These are phyloP conservation scores for Onthophagus taurus DNA, from an alignment of 1,140 invertebrate species.

Conservation along the genomic window DNA sequence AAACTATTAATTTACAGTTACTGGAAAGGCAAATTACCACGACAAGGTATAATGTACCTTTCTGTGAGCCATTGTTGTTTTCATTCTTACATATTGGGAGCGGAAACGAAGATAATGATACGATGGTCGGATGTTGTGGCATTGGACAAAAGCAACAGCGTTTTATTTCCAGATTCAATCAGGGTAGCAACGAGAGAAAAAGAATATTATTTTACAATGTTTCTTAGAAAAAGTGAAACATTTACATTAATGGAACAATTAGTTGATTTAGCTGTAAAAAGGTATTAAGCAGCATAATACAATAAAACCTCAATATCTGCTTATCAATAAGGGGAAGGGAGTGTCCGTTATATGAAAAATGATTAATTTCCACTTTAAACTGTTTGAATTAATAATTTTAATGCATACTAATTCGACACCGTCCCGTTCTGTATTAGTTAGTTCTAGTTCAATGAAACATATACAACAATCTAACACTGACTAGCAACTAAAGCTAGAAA, in stretches of 20 bases:
- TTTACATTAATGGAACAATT: conserved; percentile 89
- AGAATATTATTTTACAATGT: conserved; percentile 83
- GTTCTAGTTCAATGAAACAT: too few species aligned
- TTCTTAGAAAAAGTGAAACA: conserved; percentile 81
- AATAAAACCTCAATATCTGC: too few species aligned
- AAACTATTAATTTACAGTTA: conserved; percentile 53
- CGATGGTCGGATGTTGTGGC: conserved; percentile 73
- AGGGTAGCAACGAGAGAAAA: conserved; percentile 71
- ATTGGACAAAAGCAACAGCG: conserved; percentile 63
- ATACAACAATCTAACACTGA: too few species aligned
- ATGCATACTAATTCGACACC: too few species aligned
- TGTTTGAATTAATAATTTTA: too few species aligned
- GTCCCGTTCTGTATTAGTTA: too few species aligned
- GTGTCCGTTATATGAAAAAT: too few species aligned
- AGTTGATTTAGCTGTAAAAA: conserved; percentile 94
- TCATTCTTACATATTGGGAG: conserved; percentile 88
- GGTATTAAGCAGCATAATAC: conserved; percentile 36
- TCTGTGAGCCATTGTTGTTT: conserved; percentile 94
- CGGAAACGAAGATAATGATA: conserved; percentile 79
- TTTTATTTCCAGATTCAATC: conserved; percentile 81
- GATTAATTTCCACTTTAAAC: too few species aligned
- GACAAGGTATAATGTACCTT: conserved; percentile 93
- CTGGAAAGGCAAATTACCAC: conserved; percentile 83
- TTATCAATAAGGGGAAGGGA: too few species aligned
- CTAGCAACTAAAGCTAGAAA: too few species aligned